Evolutionary conservation across 2,888 invertebrate genomes (phyloP).

Genomic region (Apomyelois bistriatella): DNA sequence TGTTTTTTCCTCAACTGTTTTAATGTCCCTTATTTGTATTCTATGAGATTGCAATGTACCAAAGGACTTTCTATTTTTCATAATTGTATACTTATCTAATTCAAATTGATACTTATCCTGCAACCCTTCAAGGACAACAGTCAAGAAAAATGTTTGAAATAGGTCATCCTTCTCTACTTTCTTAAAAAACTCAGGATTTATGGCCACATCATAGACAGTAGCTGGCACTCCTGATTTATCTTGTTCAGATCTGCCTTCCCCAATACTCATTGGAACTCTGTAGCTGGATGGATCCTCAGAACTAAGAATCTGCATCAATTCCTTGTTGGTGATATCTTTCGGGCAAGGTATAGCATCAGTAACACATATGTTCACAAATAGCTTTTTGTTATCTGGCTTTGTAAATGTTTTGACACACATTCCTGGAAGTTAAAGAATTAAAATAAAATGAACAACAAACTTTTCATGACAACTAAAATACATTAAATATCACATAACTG

Average conservation of each 20-base stretch:
- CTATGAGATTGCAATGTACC: constrained; percentile 87
- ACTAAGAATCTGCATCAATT: constrained; percentile 83
- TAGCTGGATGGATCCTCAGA: constrained; percentile 86
- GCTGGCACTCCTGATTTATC: constrained; percentile 88
- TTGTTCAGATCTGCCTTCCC: constrained; percentile 86
- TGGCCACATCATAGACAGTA: constrained; percentile 90
- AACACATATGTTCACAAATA: constrained; percentile 93
- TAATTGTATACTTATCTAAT: constrained; percentile 82
- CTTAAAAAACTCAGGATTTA: constrained; percentile 87
- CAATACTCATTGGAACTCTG: constrained; percentile 94
- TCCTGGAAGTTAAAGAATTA: constrained; percentile 70
- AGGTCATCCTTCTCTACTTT: constrained; percentile 85
- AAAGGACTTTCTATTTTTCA: constrained; percentile 87
- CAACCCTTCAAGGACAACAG: constrained; percentile 87
- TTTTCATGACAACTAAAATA: not conserved
- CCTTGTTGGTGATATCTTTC: constrained; percentile 84
- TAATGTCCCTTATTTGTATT: constrained; percentile 85
- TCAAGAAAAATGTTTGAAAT: constrained; percentile 89
- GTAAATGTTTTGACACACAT: constrained; percentile 88
- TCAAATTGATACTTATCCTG: constrained; percentile 88
- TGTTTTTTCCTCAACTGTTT: constrained; percentile 52
- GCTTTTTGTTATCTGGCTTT: constrained; percentile 82
- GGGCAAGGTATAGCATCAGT: constrained; percentile 88
- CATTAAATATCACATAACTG: too few relatives aligned
- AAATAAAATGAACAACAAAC: not conserved